phyloP scores from a whole-genome alignment of 30 jellyfish, hydroid and myxozoan genomes.

The Clytia hemisphaerica region DNA sequence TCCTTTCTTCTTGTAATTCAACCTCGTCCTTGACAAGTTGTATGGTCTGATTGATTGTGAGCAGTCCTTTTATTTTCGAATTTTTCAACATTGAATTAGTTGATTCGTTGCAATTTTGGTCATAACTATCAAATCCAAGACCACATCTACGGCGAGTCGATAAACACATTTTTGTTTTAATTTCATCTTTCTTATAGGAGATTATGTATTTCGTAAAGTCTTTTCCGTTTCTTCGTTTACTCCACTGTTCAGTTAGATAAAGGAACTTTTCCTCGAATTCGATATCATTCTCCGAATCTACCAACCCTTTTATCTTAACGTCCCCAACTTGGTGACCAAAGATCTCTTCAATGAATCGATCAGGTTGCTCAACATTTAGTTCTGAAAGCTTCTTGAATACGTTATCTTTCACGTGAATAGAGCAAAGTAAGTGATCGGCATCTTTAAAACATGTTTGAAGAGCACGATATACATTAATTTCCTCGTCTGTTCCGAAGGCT shows the following conservation, averaged over 20 bases:
- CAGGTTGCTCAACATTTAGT: not conserved
- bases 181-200: constrained; percentile 8
- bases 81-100: constrained; percentile 16
- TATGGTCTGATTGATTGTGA: constrained; percentile 31
- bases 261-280: constrained; percentile 32
- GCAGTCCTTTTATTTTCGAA: not conserved
- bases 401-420: constrained; percentile 43
- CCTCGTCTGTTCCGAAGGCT: constrained; percentile 44
- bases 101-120: constrained; percentile 18
- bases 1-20: constrained; percentile 7
- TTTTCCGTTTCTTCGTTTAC: constrained; percentile 6
- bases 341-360: constrained; percentile 6
- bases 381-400: constrained; percentile 11
- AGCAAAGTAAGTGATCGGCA: constrained; percentile 28
- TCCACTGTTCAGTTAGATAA: constrained; percentile 10
- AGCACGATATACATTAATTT: constrained; percentile 1
- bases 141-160: constrained; percentile 27
- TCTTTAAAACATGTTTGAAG: constrained; percentile 4
- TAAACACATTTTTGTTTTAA: constrained; percentile 23
- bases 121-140: constrained; percentile 31
- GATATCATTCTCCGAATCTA: constrained; percentile 18
- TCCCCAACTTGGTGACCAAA: constrained; percentile 21
- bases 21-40: constrained; percentile 30
- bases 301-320: constrained; percentile 19
- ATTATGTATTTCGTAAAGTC: constrained; percentile 17